These are phyloP conservation scores for Hirtodrosophila trivittata DNA, from an alignment of 2,888 invertebrate genomes.

Conservation along the genomic window DNA sequence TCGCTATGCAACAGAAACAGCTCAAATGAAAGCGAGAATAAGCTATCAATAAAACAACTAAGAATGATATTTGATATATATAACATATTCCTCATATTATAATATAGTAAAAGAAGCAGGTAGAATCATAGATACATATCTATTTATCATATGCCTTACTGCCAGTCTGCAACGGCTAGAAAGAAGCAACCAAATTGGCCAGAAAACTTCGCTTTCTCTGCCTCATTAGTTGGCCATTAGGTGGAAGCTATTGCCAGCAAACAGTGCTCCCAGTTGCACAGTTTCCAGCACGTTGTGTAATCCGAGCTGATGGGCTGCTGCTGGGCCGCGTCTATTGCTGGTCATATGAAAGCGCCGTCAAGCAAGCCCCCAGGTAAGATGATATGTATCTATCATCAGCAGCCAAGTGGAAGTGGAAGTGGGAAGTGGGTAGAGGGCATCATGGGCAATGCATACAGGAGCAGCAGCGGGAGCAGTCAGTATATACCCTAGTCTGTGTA, in stretches of 20 bases:
- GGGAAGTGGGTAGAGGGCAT: constrained; percentile 25
- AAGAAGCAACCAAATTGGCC: neutral
- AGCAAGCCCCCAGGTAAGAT: constrained; percentile 49
- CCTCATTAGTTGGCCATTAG: constrained; percentile 54
- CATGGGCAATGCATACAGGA: constrained; percentile 49
- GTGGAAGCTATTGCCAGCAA: constrained; percentile 9
- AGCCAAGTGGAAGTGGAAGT: constrained; percentile 51
- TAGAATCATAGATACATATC: no score
- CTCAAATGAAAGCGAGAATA: no score
- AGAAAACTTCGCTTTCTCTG: constrained; percentile 8
- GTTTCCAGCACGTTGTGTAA: constrained; percentile 37
- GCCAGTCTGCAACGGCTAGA: neutral
- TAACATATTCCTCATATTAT: no score
- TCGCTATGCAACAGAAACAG: no score
- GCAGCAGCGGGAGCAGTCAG: constrained; percentile 29
- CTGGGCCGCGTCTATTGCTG: constrained; percentile 28
- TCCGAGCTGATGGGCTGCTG: constrained; percentile 42
- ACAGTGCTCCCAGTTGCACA: constrained; percentile 1
- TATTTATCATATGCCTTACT: no score
- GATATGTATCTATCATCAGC: constrained; percentile 61
- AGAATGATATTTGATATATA: no score
- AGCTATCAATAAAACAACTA: no score
- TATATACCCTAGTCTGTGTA: neutral
- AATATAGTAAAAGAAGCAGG: no score
- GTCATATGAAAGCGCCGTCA: constrained; percentile 45